Evolutionary conservation across 2,797 vertebrate genomes (phyloP), one percentile per base, ranked within the genome.

Genomic region (Tragelaphus eurycerus): DNA sequence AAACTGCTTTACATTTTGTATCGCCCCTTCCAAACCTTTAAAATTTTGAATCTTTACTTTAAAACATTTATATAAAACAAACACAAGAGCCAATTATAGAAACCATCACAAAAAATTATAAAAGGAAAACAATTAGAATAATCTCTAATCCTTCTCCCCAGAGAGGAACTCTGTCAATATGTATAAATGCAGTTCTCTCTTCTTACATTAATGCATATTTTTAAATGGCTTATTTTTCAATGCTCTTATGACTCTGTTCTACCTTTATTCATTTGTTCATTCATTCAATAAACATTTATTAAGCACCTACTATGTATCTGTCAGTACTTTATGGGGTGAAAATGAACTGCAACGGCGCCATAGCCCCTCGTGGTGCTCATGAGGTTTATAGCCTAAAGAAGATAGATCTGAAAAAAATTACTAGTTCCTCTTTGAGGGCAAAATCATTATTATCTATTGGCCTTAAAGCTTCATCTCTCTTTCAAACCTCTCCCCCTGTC

Each of bases 381-480:
- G 34, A 50, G 46, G 19, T 52, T 86, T 48, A 19, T 10, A 17
- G 6, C 29, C 60, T 59, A 55, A 85, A 62, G 34, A 85, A 93
- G 46, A n/a, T 1, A 59, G 55, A 74, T n/a, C 57, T 92, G 71
- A 93, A 97, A 82, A 67, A 7, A 79, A 88, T 57, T 34, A 90
- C 21, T 86, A 9, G 25, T 89, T 90, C 92, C 92, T 87, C 62
- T 96, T 82, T 97, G 93, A 79, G 64, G 74, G 89, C 81, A 84
- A 55, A 74, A 64, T 82, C 55, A 0, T 38, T 93, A 90, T 38
- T 93, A 88, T 85, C 52, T 88, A 31, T 19, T 86, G 59, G n/a
- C 59, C 14, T 54, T 31, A 60, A 62, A 55, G 8, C 78, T 83
- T 90, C 60, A 50, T 43, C 50, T 71, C 27, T 29, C 38, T 94